phyloP scores from a whole-genome alignment of 2,888 invertebrate genomes.

The Limenitis camilla region DNA sequence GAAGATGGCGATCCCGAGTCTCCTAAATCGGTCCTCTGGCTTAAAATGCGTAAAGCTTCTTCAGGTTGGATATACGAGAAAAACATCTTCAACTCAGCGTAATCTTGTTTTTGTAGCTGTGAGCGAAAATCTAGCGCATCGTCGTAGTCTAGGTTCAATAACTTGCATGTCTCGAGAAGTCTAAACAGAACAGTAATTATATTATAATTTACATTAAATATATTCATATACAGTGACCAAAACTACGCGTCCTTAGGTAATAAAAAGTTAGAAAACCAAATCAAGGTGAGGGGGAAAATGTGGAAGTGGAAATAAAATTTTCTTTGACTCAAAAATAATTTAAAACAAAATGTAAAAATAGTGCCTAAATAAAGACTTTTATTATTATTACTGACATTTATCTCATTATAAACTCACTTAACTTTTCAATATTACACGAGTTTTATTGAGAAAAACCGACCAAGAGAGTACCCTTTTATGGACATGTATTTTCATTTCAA shows the following conservation, averaged over 20 bases:
- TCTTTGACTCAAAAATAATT: no score
- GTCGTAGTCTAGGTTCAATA: constrained; percentile 84
- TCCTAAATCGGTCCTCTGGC: constrained; percentile 57
- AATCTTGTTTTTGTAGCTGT: constrained; percentile 59
- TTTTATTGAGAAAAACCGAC: no score
- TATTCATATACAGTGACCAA: not conserved
- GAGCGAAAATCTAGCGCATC: constrained; percentile 84
- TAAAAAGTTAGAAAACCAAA: no score
- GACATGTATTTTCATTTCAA: no score
- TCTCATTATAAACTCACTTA: not conserved
- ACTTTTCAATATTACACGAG: not conserved
- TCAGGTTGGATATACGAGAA: constrained; percentile 29
- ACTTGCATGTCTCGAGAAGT: constrained; percentile 81
- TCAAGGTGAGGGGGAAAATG: no score
- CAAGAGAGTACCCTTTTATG: no score
- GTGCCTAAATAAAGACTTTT: no score
- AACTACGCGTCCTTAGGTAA: not conserved
- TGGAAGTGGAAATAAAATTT: no score
- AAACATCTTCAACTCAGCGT: constrained; percentile 24
- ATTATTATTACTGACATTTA: no score
- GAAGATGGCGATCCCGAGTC: constrained; percentile 44
- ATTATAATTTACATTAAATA: constrained; percentile 3
- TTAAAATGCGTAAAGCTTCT: constrained; percentile 49
- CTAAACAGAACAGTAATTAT: constrained; percentile 51
- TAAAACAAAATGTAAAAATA: no score